A percentile compares a stretch with the other conserved stretches of the same genome.
phyloP scores from a whole-genome alignment of 2,888 invertebrate genomes.

The Limnephilus marmoratus region DNA sequence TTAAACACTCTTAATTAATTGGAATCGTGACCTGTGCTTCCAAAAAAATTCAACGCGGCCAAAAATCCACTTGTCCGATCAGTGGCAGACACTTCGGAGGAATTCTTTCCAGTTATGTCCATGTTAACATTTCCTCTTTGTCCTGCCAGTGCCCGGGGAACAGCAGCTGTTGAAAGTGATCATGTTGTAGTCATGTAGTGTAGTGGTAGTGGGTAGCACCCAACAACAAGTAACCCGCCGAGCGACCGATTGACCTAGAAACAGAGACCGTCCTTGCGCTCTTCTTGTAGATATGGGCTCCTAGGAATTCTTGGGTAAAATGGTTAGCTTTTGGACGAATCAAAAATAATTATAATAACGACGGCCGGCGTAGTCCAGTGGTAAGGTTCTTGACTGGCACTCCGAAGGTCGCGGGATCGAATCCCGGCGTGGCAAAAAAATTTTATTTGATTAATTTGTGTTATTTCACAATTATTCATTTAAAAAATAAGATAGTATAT shows the following conservation, averaged over 20 bases:
- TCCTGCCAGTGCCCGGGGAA: background rate
- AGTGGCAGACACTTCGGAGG: background rate
- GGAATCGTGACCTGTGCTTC: background rate
- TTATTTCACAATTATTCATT: too few species aligned
- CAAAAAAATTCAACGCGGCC: background rate
- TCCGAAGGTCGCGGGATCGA: too few species aligned
- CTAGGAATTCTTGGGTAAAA: background rate
- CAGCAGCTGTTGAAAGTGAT: background rate
- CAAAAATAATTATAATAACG: too few species aligned
- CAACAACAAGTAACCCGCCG: background rate
- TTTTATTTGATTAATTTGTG: too few species aligned
- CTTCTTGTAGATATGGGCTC: background rate
- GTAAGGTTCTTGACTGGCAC: too few species aligned
- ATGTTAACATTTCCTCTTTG: background rate
- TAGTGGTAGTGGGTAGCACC: background rate
- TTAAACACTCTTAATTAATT: too few species aligned
- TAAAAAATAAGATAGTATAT: too few species aligned
- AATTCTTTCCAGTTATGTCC: background rate
- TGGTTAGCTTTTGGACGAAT: background rate
- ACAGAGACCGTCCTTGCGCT: background rate
- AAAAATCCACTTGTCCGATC: background rate
- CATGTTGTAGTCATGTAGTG: background rate
- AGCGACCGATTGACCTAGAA: constrained; percentile 18
- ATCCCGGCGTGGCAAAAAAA: too few species aligned
- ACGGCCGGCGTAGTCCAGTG: too few species aligned